Evolutionary conservation across 1,140 invertebrate genomes (phyloP), one percentile per base, ranked within the genome.

Genomic region (Cydia strobilella): DNA sequence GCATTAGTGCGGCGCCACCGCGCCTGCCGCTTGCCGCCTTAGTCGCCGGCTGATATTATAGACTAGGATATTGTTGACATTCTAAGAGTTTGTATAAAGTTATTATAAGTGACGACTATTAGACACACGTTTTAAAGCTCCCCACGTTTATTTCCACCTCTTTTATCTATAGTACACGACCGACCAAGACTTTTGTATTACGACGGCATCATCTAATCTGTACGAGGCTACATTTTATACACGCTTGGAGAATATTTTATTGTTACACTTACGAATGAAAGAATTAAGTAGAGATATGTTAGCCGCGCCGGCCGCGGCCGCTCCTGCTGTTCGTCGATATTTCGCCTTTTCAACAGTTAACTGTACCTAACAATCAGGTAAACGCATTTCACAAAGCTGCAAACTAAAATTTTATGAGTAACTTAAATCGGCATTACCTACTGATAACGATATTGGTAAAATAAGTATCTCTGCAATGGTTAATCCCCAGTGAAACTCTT

Each of bases 131-230:
- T 85, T 72, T 75, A 77, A 76, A 82, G 82, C 84, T 69, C 65
- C 65, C 31, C 65, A 69, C 65, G 65, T 39, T 69, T 69, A 35
- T 85, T 81, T 77, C 45, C 80, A 78, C 73, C 73, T 45, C 82
- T 82, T 81, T 75, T 59, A 59, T 78, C 75, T 76, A 73, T 72
- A 81, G 48, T 51, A n/a, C 79, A 79, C 78, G 78, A 82, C 80
- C 79, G 87, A 89, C 86, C 87, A 87, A 87, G 73, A 84, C 84
- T 87, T 86, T 86, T 81, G 82, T 87, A 85, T 79, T 73, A 76
- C 75, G 76, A 77, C 79, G 76, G 75, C 45, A 51, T 74, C 76
- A 62, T 77, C 76, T 76, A 35, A 12, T 69, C 65, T 42, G 35
- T 69, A 35, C 65, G 27, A 39, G 65, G 27, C 65, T 69, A 74